These are phyloP conservation scores for Ichneumon xanthorius DNA, from an alignment of 2,888 invertebrate genomes.

Conservation along the genomic window DNA sequence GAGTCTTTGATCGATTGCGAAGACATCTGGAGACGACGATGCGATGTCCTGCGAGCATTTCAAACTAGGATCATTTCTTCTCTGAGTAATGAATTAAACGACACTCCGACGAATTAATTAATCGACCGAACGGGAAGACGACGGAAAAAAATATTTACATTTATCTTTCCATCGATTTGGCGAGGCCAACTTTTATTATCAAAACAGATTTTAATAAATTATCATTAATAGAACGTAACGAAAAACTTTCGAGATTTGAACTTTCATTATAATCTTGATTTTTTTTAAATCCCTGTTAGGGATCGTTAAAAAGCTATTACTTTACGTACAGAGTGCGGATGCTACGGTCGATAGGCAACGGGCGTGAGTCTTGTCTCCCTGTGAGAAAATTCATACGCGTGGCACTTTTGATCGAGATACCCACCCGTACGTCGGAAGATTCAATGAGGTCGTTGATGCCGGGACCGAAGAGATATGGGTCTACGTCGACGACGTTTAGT, in stretches of 20 bases:
- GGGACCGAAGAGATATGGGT: slow-evolving; percentile 16
- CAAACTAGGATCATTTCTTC: neutral
- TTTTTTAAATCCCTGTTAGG: neutral
- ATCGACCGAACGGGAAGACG: neutral
- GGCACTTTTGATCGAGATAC: slow-evolving; percentile 20
- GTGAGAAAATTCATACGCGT: slow-evolving; percentile 12
- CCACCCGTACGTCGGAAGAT: slow-evolving; percentile 6
- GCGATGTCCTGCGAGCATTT: neutral
- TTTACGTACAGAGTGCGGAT: neutral
- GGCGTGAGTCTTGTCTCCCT: neutral
- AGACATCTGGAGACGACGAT: neutral
- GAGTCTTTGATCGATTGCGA: neutral
- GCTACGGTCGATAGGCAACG: neutral
- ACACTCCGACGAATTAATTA: neutral
- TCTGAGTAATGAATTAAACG: neutral
- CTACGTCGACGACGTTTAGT: slow-evolving; percentile 5
- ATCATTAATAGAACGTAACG: slow-evolving; percentile 31
- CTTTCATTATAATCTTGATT: neutral
- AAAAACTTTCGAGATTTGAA: neutral
- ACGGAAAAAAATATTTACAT: neutral
- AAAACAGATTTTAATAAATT: slow-evolving; percentile 54
- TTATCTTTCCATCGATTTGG: no score
- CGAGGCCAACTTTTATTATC: slow-evolving; percentile 25
- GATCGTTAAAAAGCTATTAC: neutral
- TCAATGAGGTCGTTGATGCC: slow-evolving; percentile 35